These are phyloP conservation scores for Bimastos eiseni DNA, from an alignment of 2,888 invertebrate genomes.

Conservation along the genomic window DNA sequence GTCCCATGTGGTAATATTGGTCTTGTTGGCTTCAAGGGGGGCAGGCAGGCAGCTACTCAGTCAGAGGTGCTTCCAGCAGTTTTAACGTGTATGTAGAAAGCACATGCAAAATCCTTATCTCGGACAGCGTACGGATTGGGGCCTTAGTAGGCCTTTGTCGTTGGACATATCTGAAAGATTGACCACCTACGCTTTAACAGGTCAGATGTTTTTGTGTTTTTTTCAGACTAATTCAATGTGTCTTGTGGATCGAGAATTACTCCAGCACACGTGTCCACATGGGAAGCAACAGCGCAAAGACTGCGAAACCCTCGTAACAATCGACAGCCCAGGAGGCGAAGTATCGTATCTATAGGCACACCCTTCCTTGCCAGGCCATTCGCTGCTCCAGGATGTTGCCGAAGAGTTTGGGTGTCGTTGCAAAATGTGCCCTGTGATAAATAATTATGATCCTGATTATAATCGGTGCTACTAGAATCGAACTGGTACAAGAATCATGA, in stretches of 20 bases:
- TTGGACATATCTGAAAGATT: too few relatives aligned
- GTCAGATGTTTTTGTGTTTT: neutral
- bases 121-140: too few relatives aligned
- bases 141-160: too few relatives aligned
- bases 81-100: too few relatives aligned
- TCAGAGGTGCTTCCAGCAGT: too few relatives aligned
- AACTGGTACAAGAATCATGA: neutral
- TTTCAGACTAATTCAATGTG: slow-evolving; percentile 29
- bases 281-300: neutral
- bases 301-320: neutral
- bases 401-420: neutral
- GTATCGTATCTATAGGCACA: neutral
- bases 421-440: neutral
- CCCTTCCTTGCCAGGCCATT: neutral
- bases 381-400: neutral
- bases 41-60: too few relatives aligned
- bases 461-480: neutral
- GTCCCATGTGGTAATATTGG: too few relatives aligned
- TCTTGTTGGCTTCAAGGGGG: too few relatives aligned
- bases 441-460: neutral
- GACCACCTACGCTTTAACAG: too few relatives aligned
- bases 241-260: slow-evolving; percentile 15
- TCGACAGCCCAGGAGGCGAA: neutral
- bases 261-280: slow-evolving; percentile 21
- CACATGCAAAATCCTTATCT: too few relatives aligned